phyloP scores from a whole-genome alignment of 2,888 invertebrate species.

The Tetragonula carbonaria region DNA sequence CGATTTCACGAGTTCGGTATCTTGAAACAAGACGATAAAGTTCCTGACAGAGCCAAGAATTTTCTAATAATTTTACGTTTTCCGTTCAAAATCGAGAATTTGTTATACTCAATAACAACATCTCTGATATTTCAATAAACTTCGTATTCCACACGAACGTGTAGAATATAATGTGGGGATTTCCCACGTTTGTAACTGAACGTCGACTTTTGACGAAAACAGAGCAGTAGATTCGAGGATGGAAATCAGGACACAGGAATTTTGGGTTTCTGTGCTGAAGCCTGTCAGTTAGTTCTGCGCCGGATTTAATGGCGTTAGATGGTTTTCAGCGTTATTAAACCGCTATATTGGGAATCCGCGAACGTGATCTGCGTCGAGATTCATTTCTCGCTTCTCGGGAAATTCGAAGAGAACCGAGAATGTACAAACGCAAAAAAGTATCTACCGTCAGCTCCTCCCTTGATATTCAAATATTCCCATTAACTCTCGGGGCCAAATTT shows the following conservation, averaged over 20 bases:
- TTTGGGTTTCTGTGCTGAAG: neutral
- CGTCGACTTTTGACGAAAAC: neutral
- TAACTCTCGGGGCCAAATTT: neutral
- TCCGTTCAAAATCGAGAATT: neutral
- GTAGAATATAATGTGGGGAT: neutral
- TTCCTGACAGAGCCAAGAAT: neutral
- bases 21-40: neutral
- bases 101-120: neutral
- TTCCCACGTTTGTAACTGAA: neutral
- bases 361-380: neutral
- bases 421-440: neutral
- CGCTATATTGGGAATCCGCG: neutral
- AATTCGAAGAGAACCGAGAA: neutral
- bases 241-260: neutral
- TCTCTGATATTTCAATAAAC: neutral
- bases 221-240: neutral
- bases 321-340: neutral
- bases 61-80: neutral
- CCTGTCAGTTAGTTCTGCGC: neutral
- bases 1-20: neutral
- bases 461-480: neutral
- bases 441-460: neutral
- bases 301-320: conserved; percentile 11
- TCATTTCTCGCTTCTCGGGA: neutral
- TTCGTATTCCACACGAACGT: neutral